Evolutionary conservation across 2,888 invertebrate species (phyloP), one percentile per base, ranked within the genome.

Genomic region (Neoscelio sp.): DNA sequence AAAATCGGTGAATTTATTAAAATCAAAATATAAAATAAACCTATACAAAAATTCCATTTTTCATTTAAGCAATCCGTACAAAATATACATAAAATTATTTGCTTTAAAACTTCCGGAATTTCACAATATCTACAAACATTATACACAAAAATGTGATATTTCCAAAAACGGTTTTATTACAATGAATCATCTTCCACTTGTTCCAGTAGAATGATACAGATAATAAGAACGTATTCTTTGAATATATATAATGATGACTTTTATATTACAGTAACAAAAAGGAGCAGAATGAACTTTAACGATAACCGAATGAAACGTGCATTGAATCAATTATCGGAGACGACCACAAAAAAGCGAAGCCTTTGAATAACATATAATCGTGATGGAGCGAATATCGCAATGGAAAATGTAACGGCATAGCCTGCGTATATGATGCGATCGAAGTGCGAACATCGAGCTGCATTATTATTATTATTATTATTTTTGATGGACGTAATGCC

Each of bases 321-420:
- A 46, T 56, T 54, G 62, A 74, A 78, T 67, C 48, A 67, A 78
- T 78, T 74, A 74, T 74, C 35, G 58, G 28, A 46, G 44, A 58
- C 40, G 60, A 15, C 64, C 52, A 20, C 58, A 68, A 68, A 74
- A 50, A 75, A 70, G 26, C 50, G 70, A 30, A 78, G 58, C 62
- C 58, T 70, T 68, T 78, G 68, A 74, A 78, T 68, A 71, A 67
- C 48, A 44, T 65, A 52, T 58, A 74, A 70, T 78, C 67, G 48
- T 52, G 50, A 74, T 64, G 54, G 60, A 60, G 58, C 42, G 70
- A 70, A 74, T 68, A 74, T 79, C 60, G 56, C 38, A 65, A 64
- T 60, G 54, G 76, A 76, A 80, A 78, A 70, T 75, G 64, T 58
- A 78, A 64, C 38, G 60, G 60, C 23, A 26, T 7, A 28, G 18